These are phyloP conservation scores for Clarias platycephalus DNA, from an alignment of 2,797 vertebrate genomes.

Conservation along the genomic window DNA sequence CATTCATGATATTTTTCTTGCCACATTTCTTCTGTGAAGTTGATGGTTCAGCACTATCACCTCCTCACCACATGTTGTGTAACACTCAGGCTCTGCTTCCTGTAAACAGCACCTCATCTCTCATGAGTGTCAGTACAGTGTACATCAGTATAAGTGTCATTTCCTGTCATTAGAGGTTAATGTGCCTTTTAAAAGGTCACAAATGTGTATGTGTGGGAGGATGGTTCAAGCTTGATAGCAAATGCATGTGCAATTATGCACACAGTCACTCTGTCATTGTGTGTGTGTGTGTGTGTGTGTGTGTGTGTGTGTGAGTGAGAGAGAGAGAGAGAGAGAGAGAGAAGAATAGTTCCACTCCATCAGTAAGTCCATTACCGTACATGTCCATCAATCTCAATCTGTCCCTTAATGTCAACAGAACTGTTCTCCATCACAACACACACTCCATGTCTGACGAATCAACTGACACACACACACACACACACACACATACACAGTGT, in stretches of 20 bases:
- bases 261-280: background rate
- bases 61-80: background rate
- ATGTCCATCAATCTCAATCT: background rate
- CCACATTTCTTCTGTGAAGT: no score
- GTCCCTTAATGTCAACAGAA: constrained; percentile 7
- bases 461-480: background rate
- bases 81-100: background rate
- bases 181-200: background rate
- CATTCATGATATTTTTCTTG: no score
- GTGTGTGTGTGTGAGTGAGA: background rate
- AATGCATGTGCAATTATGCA: constrained; percentile 1
- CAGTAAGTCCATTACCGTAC: background rate
- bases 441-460: background rate
- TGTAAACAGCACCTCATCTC: background rate
- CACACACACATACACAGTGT: background rate
- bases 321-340: no score
- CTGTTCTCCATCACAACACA: no score
- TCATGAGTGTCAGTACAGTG: background rate
- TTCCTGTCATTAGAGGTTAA: background rate
- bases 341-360: background rate
- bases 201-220: background rate
- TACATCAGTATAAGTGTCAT: background rate
- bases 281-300: background rate
- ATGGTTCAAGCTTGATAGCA: background rate
- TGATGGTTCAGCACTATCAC: no score